Evolutionary conservation across 2,113 vertebrate species (phyloP).

Genomic region (Xiphophorus hellerii): DNA sequence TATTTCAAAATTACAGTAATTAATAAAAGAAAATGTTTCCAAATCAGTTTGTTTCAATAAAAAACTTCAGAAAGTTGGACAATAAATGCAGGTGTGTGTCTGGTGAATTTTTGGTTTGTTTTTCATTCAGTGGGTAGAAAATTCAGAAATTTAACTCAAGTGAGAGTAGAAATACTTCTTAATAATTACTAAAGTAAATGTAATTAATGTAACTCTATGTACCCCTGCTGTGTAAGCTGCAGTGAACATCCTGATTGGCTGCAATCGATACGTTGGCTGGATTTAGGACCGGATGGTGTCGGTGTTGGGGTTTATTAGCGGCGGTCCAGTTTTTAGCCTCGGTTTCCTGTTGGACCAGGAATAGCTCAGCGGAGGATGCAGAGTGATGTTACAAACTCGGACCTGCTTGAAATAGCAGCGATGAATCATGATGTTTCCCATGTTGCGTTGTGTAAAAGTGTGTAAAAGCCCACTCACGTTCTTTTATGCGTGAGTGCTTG

Average conservation of each 20-base stretch:
- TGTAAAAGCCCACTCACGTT: constrained; percentile 49
- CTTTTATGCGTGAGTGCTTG: background rate
- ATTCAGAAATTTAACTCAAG: background rate
- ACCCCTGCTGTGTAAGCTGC: constrained; percentile 10
- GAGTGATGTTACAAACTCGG: constrained; percentile 38
- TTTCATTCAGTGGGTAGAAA: no score
- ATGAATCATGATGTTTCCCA: constrained; percentile 54
- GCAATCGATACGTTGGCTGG: constrained; percentile 38
- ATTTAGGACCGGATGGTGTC: constrained; percentile 44
- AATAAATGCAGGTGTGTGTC: no score
- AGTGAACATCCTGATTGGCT: constrained; percentile 28
- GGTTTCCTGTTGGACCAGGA: constrained; percentile 33
- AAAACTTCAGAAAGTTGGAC: no score
- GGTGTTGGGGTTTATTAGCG: constrained; percentile 58
- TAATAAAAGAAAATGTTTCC: no score
- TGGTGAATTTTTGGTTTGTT: no score
- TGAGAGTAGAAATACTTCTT: no score
- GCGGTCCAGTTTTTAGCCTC: constrained; percentile 38
- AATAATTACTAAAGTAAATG: no score
- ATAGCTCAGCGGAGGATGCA: constrained; percentile 36
- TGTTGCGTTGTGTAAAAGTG: constrained; percentile 35
- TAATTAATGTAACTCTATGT: background rate
- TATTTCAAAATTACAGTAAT: no score
- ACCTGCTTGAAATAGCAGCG: constrained; percentile 57
- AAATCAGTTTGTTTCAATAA: no score